Conservation (phyloP, 2,113 vertebrate genomes). For the Stomatorhinus ivindoensis region DNA sequence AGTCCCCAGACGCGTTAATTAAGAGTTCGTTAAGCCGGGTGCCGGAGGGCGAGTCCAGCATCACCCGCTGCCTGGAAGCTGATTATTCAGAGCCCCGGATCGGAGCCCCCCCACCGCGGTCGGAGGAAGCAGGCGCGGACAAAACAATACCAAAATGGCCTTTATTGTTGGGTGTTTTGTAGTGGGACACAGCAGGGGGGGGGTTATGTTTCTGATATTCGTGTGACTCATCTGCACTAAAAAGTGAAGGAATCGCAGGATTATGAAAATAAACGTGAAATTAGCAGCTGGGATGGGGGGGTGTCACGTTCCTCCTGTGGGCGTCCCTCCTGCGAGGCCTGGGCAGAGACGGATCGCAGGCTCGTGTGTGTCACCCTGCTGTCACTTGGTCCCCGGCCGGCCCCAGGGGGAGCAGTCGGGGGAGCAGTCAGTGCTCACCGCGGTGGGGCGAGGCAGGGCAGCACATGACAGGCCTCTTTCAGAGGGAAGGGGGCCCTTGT, state of each 20-base stretch:
- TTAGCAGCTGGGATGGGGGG: neutral
- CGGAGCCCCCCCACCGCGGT: neutral
- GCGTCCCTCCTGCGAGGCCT: neutral
- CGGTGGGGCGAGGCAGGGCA: neutral
- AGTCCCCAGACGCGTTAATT: slow-evolving; percentile 63
- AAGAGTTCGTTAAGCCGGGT: slow-evolving; percentile 65
- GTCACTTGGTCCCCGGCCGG: neutral
- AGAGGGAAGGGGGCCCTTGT: neutral
- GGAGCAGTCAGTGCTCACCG: neutral
- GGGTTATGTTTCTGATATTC: slow-evolving; percentile 41
- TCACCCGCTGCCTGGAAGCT: slow-evolving; percentile 59
- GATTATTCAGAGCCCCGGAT: slow-evolving; percentile 62
- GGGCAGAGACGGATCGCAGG: neutral
- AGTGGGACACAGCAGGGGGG: slow-evolving; percentile 46
- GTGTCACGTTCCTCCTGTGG: neutral
- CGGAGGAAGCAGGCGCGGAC: slow-evolving; percentile 9
- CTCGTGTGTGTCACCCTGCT: neutral
- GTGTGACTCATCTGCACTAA: slow-evolving; percentile 30
- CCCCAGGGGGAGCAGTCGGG: too few species aligned
- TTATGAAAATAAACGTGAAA: slow-evolving; percentile 39
- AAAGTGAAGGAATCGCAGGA: slow-evolving; percentile 33
- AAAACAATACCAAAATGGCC: slow-evolving; percentile 50
- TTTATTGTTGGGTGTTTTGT: slow-evolving; percentile 44
- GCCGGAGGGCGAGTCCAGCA: slow-evolving; percentile 50
- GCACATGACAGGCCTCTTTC: neutral